Evolutionary conservation across 2,888 invertebrate species (phyloP), one percentile per base, ranked within the genome.

Genomic region (Pseudococcus jackbeardsleyi): DNA sequence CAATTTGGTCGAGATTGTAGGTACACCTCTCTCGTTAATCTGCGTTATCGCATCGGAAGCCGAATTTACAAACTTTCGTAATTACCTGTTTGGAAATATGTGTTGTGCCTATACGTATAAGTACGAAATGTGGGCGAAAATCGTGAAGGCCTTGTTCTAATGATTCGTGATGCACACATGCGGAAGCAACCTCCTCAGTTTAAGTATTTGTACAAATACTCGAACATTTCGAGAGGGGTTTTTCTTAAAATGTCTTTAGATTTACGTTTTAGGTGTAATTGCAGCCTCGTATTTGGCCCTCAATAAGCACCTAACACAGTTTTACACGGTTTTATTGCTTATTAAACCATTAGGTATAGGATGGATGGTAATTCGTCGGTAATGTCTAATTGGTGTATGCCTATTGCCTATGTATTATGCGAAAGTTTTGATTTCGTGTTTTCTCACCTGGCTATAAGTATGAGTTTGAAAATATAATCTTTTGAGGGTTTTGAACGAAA

Each of bases 131-230:
- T 82, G 79, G 79, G 79, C 46, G 79, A 82, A 82, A 82, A 82
- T 82, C 79, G 79, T 82, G 79, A 82, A 82, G 79, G 46, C 79
- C 79, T 82, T 82, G 79, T 82, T 82, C 46, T 46, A 46, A 82
- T 46, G 11, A 46, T 39, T 82, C 46, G 79, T 46, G 42, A 82
- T 82, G 79, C 46, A 19, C 79, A 19, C 22, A 82, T 46, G 79
- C 79, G 79, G 79, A 82, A 82, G 79, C 46, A 19, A 46, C 17
- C 12, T 33, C 46, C 72, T 8, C 19, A 0, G 8, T 42, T 2
- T 68, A 15, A 72, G 15, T 72, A 33, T 64, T 64, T 64, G 64
- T 64, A 22, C 12, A 15, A 33, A 72, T 72, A 33, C 19, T 72
- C 17, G 15, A 72, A 72, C 72, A 33, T 33, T 72, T 72, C 64